A percentile compares a stretch with the other conserved stretches of the same genome.
These are phyloP conservation scores for Amaurobius ferox DNA, from an alignment of 2,888 invertebrate genomes.

Conservation along the genomic window DNA sequence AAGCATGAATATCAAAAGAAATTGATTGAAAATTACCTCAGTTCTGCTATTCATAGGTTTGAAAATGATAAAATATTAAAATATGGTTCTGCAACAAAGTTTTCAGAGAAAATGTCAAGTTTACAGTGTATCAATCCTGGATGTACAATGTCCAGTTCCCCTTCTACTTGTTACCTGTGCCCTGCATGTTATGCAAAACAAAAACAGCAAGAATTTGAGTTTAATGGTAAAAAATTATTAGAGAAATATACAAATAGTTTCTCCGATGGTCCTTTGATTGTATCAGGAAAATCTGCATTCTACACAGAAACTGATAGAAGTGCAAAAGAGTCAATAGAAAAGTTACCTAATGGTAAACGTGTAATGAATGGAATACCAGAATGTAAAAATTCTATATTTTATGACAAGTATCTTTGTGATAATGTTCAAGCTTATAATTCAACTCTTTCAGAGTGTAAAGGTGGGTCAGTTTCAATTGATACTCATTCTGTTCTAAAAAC, in stretches of 20 bases:
- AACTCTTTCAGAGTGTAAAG: slow-evolving; percentile 30
- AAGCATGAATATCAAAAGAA: slow-evolving; percentile 86
- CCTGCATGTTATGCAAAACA: slow-evolving; percentile 79
- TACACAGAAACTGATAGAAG: slow-evolving; percentile 56
- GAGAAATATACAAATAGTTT: neutral
- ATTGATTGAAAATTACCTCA: slow-evolving; percentile 88
- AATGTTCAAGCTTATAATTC: slow-evolving; percentile 21
- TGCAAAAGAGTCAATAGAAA: slow-evolving; percentile 41
- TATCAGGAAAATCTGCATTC: slow-evolving; percentile 63
- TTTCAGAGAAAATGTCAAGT: slow-evolving; percentile 72
- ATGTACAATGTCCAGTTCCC: slow-evolving; percentile 79
- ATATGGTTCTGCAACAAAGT: slow-evolving; percentile 74
- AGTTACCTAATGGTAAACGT: slow-evolving; percentile 35
- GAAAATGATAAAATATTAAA: slow-evolving; percentile 76
- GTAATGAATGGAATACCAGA: slow-evolving; percentile 12
- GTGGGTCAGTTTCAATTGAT: slow-evolving; percentile 19
- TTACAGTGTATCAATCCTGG: slow-evolving; percentile 79
- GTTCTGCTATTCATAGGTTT: slow-evolving; percentile 82
- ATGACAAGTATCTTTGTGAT: slow-evolving; percentile 58
- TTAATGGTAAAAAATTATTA: slow-evolving; percentile 30
- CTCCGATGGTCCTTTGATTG: slow-evolving; percentile 28
- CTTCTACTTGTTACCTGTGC: slow-evolving; percentile 80
- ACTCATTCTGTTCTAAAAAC: slow-evolving; percentile 50
- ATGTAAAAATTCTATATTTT: slow-evolving; percentile 46
- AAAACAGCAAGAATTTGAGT: slow-evolving; percentile 76